Base-by-base conservation (phyloP, 2,113 vertebrate species). In the Pimephales promelas region DNA sequence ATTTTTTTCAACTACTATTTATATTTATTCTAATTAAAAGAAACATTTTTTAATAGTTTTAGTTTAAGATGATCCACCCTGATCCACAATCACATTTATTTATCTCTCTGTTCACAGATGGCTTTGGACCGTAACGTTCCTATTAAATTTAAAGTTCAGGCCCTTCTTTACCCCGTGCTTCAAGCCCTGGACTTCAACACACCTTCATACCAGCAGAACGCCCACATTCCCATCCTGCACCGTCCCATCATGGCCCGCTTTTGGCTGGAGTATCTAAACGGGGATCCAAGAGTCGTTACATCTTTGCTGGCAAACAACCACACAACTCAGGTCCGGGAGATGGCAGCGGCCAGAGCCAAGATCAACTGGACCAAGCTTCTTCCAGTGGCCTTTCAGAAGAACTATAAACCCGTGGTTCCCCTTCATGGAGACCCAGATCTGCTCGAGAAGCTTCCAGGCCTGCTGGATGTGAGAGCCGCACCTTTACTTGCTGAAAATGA, bases 131-230 rank as follows among this genome's bases (percentile, higher is more conserved):
- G 88, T 78, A 82, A 71, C 10, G 22, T 95, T 72, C 45, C 87
- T 0, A 81, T 90, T 79, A 95, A 89, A 84, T 95, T 96, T 8
- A 98, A 97, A 84, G 87, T 95, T 28, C 98, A 99, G 93, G 96
- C 97, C 54, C 84, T 99, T 85, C 95, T 99, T 82, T 98, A 99
- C 52, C 97, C 98, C 0, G 96, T 96, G 34, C 96, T 99, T 47
- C 98, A 99, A 88, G 94, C 96, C 0, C 92, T 99, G 4, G 97
- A 99, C 91, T 99, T 99, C 91, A 93, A 97, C 87, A 99, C 98
- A 0, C 93, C 98, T 0, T 99, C 97, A 1, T 99, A 99, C 83
- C 97, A 97, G 93, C 97, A 99, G 91, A 99, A 97, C 84, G 88
- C 82, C 86, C 91, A 95, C 20, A 91, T 95, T 40, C 95, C 97